Percentiles rank a stretch among this genome's conserved stretches.
Conservation (phyloP, 2,797 vertebrate genomes). For the Monodelphis domestica region DNA sequence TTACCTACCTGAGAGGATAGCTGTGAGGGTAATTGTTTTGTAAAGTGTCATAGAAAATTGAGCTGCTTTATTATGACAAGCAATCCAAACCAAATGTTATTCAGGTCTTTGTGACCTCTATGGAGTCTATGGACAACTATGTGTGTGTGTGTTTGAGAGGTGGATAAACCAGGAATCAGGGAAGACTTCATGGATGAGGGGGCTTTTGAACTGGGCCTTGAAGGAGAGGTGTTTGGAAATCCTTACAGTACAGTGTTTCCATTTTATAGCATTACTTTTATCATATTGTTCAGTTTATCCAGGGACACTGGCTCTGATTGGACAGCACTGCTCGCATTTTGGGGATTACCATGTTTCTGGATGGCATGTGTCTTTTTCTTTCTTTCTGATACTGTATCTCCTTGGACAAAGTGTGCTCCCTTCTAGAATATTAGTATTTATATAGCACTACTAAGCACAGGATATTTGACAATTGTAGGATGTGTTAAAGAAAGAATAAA, state of each 20-base stretch:
- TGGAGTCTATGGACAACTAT: not conserved
- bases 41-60: not conserved
- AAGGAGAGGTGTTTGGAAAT: not conserved
- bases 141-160: not conserved
- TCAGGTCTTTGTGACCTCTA: too few relatives aligned
- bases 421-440: conserved; percentile 24
- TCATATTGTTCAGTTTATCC: not conserved
- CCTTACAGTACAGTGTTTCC: not conserved
- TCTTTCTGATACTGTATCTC: not conserved
- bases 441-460: not conserved
- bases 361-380: conserved; percentile 4
- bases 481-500: conserved; percentile 21
- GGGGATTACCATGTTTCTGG: not conserved
- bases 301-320: not conserved
- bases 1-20: not conserved
- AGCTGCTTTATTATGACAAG: not conserved
- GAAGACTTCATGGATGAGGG: not conserved
- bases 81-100: not conserved
- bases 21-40: not conserved
- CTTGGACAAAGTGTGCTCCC: conserved; percentile 28
- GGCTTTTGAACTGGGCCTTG: not conserved
- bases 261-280: not conserved
- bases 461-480: conserved; percentile 60
- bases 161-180: not conserved
- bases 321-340: not conserved